A percentile compares a stretch with the other conserved stretches of the same genome.
Conservation (phyloP, 2,113 vertebrate species). For the Oncorhynchus mykiss region DNA sequence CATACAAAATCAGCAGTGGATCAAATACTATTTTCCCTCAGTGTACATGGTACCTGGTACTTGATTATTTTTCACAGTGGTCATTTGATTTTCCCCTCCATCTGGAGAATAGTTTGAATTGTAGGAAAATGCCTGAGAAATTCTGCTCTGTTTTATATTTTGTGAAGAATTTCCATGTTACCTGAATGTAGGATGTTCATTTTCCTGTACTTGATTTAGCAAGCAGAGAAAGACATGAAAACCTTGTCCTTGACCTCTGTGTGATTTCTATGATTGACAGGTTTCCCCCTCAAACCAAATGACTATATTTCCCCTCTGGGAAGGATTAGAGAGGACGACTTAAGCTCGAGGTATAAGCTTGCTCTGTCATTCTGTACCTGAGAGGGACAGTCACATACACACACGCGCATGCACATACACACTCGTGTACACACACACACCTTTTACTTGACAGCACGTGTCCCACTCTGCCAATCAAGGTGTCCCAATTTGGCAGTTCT, state of each 20-base stretch:
- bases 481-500: too few species aligned
- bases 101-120: too few species aligned
- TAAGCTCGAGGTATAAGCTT: slow-evolving; percentile 1
- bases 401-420: background rate
- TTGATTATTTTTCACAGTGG: too few species aligned
- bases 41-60: too few species aligned
- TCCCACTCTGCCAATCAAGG: background rate
- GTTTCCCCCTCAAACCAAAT: slow-evolving; percentile 26
- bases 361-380: slow-evolving; percentile 7
- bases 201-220: background rate
- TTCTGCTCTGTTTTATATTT: background rate
- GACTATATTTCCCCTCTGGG: slow-evolving; percentile 24
- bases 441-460: background rate
- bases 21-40: too few species aligned
- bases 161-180: background rate
- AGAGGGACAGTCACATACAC: background rate
- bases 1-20: too few species aligned
- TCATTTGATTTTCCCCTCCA: too few species aligned
- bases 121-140: background rate
- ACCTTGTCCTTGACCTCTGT: slow-evolving; percentile 20
- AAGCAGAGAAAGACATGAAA: background rate
- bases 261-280: slow-evolving; percentile 13
- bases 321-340: slow-evolving; percentile 23
- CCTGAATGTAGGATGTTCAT: too few species aligned
- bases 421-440: background rate